Base-by-base conservation (phyloP, 2,113 vertebrate species). In the Oreotrochilus melanogaster region DNA sequence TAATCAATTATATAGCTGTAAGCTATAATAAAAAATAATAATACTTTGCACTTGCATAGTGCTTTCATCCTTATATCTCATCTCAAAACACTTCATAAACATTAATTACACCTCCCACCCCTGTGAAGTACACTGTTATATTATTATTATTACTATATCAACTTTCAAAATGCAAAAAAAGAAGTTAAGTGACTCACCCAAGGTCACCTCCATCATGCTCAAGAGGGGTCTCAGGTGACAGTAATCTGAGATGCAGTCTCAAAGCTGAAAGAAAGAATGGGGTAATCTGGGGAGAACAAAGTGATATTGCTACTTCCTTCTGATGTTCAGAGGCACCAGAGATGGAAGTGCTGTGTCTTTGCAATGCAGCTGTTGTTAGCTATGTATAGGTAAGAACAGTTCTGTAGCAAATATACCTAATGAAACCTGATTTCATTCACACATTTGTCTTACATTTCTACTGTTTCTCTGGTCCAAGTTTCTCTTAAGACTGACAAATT, bases 1-100 rank as follows among this genome's bases (percentile, higher is more conserved):
- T 96, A 7, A 92, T 91, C 37, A 95, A 78, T 87, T 83, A 88
- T 33, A n/a, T 58, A 94, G 74, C 78, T 42, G 6, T 69, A 93
- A 89, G 30, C n/a, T 73, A 81, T 92, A 91, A 89, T 88, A 95
- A 95, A 93, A 94, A 96, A 79, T 81, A 97, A 94, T 79, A 93
- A 71, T 78, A 88, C 58, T 94, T 94, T 73, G 35, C 14, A 48
- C 64, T 89, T 93, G 39, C 45, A 85, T 22, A 75, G 45, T 54
- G 60, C 43, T 94, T 92, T 90, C 28, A 83, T 91, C 64, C 76
- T 89, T 72, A 86, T 45, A 80, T 89, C 17, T 89, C 73, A 64
- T 95, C 70, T 94, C 1, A 0, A 89, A 95, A 31, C 31, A 69
- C 56, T 92, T 80, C 25, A 81, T 58, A 95, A 91, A 92, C 76